Conservation (phyloP, 2,888 invertebrate genomes). For the Oxystoma pomonae region DNA sequence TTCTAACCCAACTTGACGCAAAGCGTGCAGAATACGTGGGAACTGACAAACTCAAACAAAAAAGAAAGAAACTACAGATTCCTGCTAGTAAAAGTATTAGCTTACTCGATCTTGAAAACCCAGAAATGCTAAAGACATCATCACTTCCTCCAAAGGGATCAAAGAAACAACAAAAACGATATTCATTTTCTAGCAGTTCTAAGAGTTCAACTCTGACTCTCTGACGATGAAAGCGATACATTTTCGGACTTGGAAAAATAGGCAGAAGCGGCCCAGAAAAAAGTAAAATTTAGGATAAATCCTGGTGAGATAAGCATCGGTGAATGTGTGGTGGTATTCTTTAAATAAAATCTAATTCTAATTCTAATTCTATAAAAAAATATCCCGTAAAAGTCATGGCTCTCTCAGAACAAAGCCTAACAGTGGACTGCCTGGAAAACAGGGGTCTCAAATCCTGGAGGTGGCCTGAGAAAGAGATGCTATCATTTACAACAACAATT, state of each 20-base stretch:
- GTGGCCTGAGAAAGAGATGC: constrained; percentile 9
- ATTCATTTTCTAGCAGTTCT: background rate
- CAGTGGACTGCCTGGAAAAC: constrained; percentile 6
- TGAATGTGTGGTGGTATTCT: background rate
- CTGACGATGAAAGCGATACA: constrained; percentile 1
- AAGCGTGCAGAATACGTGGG: constrained; percentile 5
- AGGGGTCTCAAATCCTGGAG: constrained; percentile 11
- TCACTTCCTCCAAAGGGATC: background rate
- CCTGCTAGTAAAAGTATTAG: constrained; percentile 2
- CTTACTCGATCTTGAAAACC: background rate
- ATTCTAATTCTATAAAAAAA: too few relatives aligned
- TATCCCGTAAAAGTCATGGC: constrained; percentile 5
- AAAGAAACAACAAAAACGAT: background rate
- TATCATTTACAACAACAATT: background rate
- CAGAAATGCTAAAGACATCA: background rate
- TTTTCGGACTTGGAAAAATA: background rate
- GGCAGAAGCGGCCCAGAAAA: background rate
- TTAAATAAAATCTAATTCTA: too few relatives aligned
- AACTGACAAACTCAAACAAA: constrained; percentile 7
- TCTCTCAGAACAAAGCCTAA: constrained; percentile 6
- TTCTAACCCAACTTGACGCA: constrained; percentile 12
- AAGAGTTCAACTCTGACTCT: background rate
- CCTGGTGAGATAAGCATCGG: background rate
- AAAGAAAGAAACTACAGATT: constrained; percentile 7
- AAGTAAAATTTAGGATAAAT: background rate